Evolutionary conservation across 2,113 vertebrate species (phyloP), one percentile per base, ranked within the genome.

Genomic region (Nerophis ophidion): DNA sequence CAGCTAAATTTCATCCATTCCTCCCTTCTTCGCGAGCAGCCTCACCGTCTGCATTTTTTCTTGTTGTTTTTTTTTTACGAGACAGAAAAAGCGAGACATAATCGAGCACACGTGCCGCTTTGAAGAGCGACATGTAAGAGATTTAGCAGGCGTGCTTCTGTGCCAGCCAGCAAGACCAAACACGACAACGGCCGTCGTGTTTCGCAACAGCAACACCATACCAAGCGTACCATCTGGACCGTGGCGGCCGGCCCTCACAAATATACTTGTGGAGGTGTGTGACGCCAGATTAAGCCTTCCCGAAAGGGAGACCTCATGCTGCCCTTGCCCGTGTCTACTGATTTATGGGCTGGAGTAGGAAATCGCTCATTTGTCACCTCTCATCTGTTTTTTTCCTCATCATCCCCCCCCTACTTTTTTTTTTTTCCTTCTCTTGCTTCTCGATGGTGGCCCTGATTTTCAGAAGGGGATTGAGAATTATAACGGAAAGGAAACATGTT

Each of bases 291-390:
- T 59, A 61, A 70, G 61, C 48, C 70, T 74, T 66, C 40, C 40
- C 60, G 46, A 64, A 42, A 62, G 63, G 44, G 66, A 74, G 78
- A 70, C 74, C 75, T 74, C 64, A 52, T 57, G 54, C 63, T 77
- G 81, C 70, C 67, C 66, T 70, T 67, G 63, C 74, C 69, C 38
- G 58, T 45, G 57, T 81, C 65, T 71, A 17, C 71, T 77, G 76
- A 86, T 87, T 87, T 83, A 87, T 79, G 72, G 70, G 71, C 82
- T 80, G 71, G 72, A 73, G 80, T 76, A 86, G 85, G 84, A 89
- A 88, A 88, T 86, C 74, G 86, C 84, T 84, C 81, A 86, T 88
- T 89, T 88, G 85, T 86, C 81, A 81, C 79, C 80, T 86, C 81
- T 84, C 74, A 74, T 85, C 80, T 80, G 45, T 66, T 80, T 78